Conservation (phyloP, 2,113 vertebrate species). For the Fulica atra region DNA sequence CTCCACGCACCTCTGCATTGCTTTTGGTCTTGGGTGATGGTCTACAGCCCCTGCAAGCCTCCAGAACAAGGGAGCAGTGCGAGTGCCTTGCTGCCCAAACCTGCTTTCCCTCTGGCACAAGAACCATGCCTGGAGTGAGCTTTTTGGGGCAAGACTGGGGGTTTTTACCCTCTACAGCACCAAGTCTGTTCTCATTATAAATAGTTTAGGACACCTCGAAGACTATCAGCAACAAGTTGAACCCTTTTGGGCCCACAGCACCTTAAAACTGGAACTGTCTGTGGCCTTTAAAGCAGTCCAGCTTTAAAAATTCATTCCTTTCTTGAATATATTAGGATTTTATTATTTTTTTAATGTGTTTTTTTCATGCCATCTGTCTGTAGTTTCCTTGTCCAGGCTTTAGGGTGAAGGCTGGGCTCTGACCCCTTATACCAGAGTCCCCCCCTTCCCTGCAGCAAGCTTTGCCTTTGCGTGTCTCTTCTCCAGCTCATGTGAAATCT, state of each 20-base stretch:
- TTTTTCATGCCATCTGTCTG: not conserved
- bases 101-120: not conserved
- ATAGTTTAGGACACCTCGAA: not conserved
- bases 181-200: not conserved
- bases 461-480: not conserved
- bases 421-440: not conserved
- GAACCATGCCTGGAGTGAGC: not conserved
- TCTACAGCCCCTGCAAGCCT: not conserved
- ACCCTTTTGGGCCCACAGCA: not conserved
- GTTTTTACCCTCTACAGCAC: fast-evolving
- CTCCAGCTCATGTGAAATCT: not conserved
- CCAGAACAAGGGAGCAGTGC: not conserved
- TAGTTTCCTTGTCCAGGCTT: not conserved
- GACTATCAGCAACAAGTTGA: not conserved
- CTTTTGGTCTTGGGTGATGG: not conserved
- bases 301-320: not conserved
- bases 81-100: not conserved
- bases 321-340: not conserved
- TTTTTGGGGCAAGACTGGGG: not conserved
- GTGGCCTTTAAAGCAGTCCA: not conserved
- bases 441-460: not conserved
- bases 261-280: not conserved
- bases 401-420: not conserved
- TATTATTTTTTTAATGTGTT: not conserved
- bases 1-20: not conserved